Percentiles rank a stretch among this genome's conserved stretches.
phyloP scores from a whole-genome alignment of 1,140 invertebrate genomes.

The Drosophila ironensis region DNA sequence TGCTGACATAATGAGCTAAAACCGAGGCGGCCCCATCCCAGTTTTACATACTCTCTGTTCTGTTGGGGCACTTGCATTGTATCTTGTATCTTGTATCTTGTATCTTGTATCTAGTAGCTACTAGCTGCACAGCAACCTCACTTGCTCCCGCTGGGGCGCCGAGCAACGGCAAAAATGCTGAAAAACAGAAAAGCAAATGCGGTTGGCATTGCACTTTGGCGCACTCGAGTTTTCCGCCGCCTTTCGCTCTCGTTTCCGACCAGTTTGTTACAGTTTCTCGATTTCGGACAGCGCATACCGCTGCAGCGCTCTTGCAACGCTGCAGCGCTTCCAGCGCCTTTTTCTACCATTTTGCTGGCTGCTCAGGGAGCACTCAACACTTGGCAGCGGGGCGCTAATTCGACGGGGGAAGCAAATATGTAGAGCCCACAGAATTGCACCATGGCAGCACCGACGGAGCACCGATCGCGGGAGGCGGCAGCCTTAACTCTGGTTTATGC shows the following conservation, averaged over 20 bases:
- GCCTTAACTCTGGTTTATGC: too few species aligned
- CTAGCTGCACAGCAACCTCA: too few species aligned
- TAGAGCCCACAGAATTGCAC: too few species aligned
- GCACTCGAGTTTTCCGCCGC: constrained; percentile 1
- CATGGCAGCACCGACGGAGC: too few species aligned
- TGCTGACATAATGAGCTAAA: constrained; percentile 59
- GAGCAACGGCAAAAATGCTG: neutral
- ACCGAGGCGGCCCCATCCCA: too few species aligned
- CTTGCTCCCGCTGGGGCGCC: neutral
- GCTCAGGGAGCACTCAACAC: constrained; percentile 14
- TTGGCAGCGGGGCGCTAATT: constrained; percentile 37
- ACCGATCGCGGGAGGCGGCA: too few species aligned
- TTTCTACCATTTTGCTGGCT: neutral
- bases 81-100: too few species aligned
- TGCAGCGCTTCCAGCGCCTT: too few species aligned
- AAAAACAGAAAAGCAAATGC: constrained; percentile 32
- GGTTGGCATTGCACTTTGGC: constrained; percentile 47
- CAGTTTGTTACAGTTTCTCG: constrained; percentile 10
- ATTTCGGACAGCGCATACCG: constrained; percentile 4
- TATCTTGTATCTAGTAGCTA: too few species aligned
- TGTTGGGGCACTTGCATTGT: too few species aligned
- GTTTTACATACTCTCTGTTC: too few species aligned
- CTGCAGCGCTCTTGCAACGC: too few species aligned
- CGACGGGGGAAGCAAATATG: constrained; percentile 3
- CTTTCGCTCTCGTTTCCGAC: constrained; percentile 42